Conservation (phyloP, 1,140 invertebrate genomes). For the Brachionus calyciflorus region DNA sequence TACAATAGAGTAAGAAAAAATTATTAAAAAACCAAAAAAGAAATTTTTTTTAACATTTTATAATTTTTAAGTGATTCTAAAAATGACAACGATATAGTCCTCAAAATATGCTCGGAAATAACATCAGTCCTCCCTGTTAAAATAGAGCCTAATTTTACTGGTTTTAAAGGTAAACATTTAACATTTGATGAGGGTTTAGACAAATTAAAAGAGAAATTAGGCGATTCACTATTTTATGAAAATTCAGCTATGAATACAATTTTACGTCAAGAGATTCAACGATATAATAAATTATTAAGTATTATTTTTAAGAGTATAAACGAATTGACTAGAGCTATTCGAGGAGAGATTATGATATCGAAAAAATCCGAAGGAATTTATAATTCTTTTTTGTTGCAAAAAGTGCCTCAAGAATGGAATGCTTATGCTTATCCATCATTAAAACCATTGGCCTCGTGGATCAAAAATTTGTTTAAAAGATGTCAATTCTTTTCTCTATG, state of each 20-base stretch:
- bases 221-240: neutral
- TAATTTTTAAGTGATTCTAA: neutral
- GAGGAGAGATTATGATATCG: conserved; percentile 80
- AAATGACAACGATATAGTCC: conserved; percentile 2
- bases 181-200: conserved; percentile 15
- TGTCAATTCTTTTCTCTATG: conserved; percentile 35
- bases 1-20: neutral
- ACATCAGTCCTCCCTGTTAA: neutral
- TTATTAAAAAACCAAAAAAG: neutral
- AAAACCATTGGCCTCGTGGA: conserved; percentile 73
- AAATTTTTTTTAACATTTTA: neutral
- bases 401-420: conserved; percentile 62
- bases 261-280: conserved; percentile 77
- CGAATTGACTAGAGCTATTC: conserved; percentile 73
- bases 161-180: conserved; percentile 7
- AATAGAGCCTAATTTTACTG: conserved; percentile 10
- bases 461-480: conserved; percentile 64
- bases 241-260: conserved; percentile 69
- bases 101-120: conserved; percentile 9
- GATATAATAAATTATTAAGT: conserved; percentile 73
- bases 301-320: conserved; percentile 69
- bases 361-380: conserved; percentile 76
- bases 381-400: conserved; percentile 71
- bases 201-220: neutral
- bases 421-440: conserved; percentile 68